Base-by-base conservation (phyloP, 2,888 invertebrate genomes). In the Caenorhabditis becei region DNA sequence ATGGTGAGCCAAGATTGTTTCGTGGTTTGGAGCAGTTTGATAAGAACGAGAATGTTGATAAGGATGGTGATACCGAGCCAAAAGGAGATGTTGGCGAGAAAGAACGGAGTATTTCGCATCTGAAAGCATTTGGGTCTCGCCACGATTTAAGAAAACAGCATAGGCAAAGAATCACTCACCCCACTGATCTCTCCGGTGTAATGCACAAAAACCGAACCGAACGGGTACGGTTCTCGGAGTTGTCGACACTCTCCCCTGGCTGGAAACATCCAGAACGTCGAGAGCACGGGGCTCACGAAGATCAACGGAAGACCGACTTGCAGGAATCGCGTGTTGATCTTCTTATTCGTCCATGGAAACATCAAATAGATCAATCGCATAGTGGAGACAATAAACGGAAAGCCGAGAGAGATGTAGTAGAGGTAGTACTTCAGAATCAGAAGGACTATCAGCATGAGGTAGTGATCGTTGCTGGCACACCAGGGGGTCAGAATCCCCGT, bases 211-310 rank as follows among this genome's bases (percentile, higher is more conserved):
- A 74, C 66, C 7, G 74, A 65, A 20, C 74, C 74, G 53, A 51
- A 74, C 10, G 65, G 66, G 51, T 74, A 74, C 0, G 74, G 74
- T 11, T 37, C 37, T 16, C 58, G 56, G 7, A 74, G 26, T 53
- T 74, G 74, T n/a, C 66, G 58, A n/a, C 65, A 66, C n/a, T 32
- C 44, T 26, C 74, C 74, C 4, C 58, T 58, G 2, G 74, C 74
- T 14, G 74, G 74, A 47, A 74, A 49, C n/a, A 74, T 35, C 59
- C 65, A 74, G 26, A 74, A 74, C 11, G 56, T 58, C 47, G 66
- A 74, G 44, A 23, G 24, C 10, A 66, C 41, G n/a, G 74, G 74
- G 37, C 47, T 58, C 41, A 74, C 18, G 10, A 51, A 11, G 26
- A 51, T 49, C n/a, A 74, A n/a, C 24, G 74, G 74, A 16, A 66